Base-by-base conservation (phyloP, 2,797 vertebrate species). In the Harpagifer antarcticus region DNA sequence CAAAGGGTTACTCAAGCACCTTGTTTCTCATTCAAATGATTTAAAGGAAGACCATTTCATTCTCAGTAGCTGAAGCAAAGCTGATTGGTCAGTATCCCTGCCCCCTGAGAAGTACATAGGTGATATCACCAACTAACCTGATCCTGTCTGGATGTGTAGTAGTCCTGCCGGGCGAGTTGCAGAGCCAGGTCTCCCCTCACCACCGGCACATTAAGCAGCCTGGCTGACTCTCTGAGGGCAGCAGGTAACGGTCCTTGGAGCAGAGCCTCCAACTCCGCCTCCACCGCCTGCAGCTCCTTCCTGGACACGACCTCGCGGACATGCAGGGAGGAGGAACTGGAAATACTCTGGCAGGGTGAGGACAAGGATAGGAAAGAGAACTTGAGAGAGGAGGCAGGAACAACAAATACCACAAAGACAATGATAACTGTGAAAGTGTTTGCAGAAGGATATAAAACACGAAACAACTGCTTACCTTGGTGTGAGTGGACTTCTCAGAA, bases 161-260 rank as follows among this genome's bases (percentile, higher is more conserved):
- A 93, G 33, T 96, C 93, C 86, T 96, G 97, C 7, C 88, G 92
- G 83, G 95, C 95, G 66, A 98, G 90, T 79, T 98, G 97, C 60
- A 90, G 79, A 55, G 93, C 93, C 74, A 98, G 90, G 87, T 96
- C 96, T 20, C 94, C 96, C 68, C 93, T 96, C 49, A 98, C 94
- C 13, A 98, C 89, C 0, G 98, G 97, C 27, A 93, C 87, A 48
- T 93, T 96, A 5, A 98, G 59, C 70, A 95, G 91, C 19, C 86
- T 93, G 43, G 97, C 96, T 1, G 95, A 95, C 82, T 97, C 94
- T 78, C 94, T 94, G 11, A 98, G 89, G 45, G 95, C 77, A 2
- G 86, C 90, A 56, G 95, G 94, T n/a, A 98, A 88, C 4, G 90
- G 92, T 78, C 95, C 95, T 3, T 85, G 87, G 73, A 94, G 94